Evolutionary conservation across 2,113 vertebrate species (phyloP).

Genomic region (Calidris pygmaea): DNA sequence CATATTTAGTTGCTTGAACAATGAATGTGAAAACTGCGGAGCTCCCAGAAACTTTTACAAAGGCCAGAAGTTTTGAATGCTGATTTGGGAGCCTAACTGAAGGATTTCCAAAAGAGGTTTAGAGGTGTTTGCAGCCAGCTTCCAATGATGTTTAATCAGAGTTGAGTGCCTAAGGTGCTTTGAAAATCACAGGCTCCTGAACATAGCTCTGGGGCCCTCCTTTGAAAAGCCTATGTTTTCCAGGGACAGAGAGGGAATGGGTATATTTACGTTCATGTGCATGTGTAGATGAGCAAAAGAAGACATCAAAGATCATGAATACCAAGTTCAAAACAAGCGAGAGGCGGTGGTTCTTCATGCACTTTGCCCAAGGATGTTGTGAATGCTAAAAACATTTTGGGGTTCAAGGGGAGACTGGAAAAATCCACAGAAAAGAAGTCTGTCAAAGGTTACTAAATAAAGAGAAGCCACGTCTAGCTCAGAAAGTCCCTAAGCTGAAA

Average conservation of each 20-base stretch:
- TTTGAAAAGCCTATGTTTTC: neutral
- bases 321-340: neutral
- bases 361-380: neutral
- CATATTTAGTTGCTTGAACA: neutral
- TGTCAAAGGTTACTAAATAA: neutral
- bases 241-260: neutral
- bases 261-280: neutral
- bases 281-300: neutral
- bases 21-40: neutral
- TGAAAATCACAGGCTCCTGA: neutral
- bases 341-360: neutral
- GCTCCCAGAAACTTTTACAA: neutral
- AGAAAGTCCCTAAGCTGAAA: neutral
- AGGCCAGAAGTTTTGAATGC: neutral
- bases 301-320: neutral
- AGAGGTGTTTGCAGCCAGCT: neutral
- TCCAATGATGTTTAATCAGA: neutral
- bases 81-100: neutral
- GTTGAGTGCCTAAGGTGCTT: neutral
- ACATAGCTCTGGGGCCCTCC: neutral
- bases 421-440: neutral
- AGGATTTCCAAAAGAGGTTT: neutral
- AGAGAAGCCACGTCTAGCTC: neutral
- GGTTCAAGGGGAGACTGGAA: neutral
- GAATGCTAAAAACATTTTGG: neutral